Evolutionary conservation across 2,888 invertebrate genomes (phyloP).

Genomic region (Candidula unifasciata): DNA sequence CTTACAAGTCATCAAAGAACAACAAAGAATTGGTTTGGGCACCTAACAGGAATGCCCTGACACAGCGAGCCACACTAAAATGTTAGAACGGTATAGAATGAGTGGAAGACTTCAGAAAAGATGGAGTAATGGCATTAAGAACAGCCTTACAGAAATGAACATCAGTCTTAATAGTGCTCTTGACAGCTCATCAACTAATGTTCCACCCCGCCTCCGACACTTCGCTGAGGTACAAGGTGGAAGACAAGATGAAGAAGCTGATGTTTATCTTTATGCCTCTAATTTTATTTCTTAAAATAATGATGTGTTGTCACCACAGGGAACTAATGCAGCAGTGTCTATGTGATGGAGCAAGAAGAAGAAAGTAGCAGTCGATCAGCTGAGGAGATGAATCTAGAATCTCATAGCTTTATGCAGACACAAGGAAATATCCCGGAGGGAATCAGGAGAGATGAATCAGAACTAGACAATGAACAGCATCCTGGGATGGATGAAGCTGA

Average conservation of each 20-base stretch:
- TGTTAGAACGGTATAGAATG: too few species aligned
- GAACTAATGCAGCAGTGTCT: not conserved
- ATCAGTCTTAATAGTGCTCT: too few species aligned
- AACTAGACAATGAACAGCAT: not conserved
- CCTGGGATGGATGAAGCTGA: conserved; percentile 15
- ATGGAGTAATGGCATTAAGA: too few species aligned
- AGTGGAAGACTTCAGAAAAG: too few species aligned
- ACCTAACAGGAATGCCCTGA: too few species aligned
- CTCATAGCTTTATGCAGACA: not conserved
- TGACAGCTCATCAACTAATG: not conserved
- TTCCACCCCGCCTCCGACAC: too few species aligned
- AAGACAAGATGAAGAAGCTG: not conserved
- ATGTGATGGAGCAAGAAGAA: not conserved
- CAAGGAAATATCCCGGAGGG: not conserved
- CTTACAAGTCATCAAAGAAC: too few species aligned
- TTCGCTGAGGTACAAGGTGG: not conserved
- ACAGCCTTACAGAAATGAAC: too few species aligned
- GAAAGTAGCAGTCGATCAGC: not conserved
- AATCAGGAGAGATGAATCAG: not conserved
- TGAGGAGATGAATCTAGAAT: not conserved
- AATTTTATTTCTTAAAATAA: not conserved
- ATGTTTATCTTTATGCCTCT: not conserved
- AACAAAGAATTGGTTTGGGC: too few species aligned
- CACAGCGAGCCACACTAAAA: too few species aligned
- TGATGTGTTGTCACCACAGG: not conserved